Evolutionary conservation across 2,888 invertebrate genomes (phyloP).

Genomic region (Conchocele bisecta): DNA sequence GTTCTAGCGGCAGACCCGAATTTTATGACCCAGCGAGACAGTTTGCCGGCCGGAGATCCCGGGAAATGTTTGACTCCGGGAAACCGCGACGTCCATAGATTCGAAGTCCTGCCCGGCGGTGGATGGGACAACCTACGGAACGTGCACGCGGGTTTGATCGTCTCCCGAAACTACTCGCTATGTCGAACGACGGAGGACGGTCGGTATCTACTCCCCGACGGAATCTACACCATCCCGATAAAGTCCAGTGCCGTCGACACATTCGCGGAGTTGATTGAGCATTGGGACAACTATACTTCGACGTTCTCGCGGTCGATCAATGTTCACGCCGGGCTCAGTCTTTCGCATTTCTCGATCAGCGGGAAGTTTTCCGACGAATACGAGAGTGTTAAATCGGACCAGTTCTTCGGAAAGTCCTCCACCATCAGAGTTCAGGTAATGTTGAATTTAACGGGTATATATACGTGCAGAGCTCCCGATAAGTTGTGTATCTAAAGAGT

Average conservation of each 20-base stretch:
- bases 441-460: no score
- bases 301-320: constrained; percentile 65
- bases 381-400: constrained; percentile 56
- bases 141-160: constrained; percentile 63
- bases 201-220: constrained; percentile 70
- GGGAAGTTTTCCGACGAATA: constrained; percentile 69
- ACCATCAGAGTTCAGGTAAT: constrained; percentile 65
- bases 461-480: no score
- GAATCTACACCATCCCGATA: constrained; percentile 64
- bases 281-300: constrained; percentile 67
- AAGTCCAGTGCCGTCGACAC: constrained; percentile 68
- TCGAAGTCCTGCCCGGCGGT: constrained; percentile 71
- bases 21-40: no score
- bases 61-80: constrained; percentile 22
- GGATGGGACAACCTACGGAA: constrained; percentile 78
- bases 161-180: constrained; percentile 63
- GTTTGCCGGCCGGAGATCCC: constrained; percentile 43
- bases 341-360: constrained; percentile 56
- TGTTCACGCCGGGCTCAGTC: constrained; percentile 60
- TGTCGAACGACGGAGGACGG: constrained; percentile 73
- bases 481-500: no score
- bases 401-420: constrained; percentile 62
- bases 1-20: no score
- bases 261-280: constrained; percentile 65
- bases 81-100: constrained; percentile 16